Evolutionary conservation across 1,140 invertebrate species (phyloP), one percentile per base, ranked within the genome.

Genomic region (Lethocerus indicus): DNA sequence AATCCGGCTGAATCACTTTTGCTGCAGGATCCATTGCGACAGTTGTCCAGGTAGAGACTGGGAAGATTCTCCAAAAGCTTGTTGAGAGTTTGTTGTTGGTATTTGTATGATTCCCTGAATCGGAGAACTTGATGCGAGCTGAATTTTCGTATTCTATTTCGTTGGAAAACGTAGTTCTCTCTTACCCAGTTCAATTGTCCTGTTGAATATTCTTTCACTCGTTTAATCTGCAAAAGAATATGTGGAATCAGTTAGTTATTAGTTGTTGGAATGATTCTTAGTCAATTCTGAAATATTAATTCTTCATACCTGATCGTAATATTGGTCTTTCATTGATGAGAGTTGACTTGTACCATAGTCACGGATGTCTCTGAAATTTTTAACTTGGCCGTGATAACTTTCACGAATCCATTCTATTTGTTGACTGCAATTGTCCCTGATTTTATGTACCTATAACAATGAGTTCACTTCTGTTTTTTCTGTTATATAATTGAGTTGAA

Each of bases 161-260:
- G 74, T 67, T 95, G 91, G 72, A 89, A 88, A 59, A 93, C 82
- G 65, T 95, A 95, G 63, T 91, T 92, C 61, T 94, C 89, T 43
- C 89, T 74, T 43, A 95, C 84, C 79, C 87, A 87, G 61, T 89
- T 87, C 53, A 96, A 70, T 64, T 94, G 89, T 51, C 76, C 74
- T 3, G 82, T 83, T 7, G 87, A 90, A 63, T 92, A 92, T 58
- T 89, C 85, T 40, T 84, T 74, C n/a, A 90, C 87, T 56, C 79
- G 75, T 63, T 79, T 82, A 39, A 87, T 79, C 81, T 84, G 63
- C n/a, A 62, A 60, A 44, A 50, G 48, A 58, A 58, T 7, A 47
- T 9, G 4, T 18, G 29, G 21, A 32, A 48, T 41, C 18, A 41
- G 13, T 43, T 14, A 46, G 9, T 46, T n/a, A n/a, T n/a, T n/a